phyloP scores from a whole-genome alignment of 2,888 invertebrate genomes.

The Acanthosepion lycidas region DNA sequence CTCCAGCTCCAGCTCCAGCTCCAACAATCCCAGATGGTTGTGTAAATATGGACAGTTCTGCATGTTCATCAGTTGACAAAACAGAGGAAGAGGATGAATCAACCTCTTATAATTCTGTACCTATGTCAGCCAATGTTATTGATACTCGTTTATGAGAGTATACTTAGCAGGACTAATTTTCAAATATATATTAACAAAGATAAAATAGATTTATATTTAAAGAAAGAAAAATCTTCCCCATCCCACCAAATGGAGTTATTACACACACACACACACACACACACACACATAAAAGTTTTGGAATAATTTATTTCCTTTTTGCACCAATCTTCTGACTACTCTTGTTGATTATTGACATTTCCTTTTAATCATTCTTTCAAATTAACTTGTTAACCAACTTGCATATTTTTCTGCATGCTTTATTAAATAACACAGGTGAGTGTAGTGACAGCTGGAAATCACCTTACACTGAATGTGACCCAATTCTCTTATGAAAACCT shows the following conservation, averaged over 20 bases:
- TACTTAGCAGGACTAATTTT: not conserved
- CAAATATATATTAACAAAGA: not conserved
- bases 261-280: no score
- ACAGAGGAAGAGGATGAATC: slow-evolving; percentile 12
- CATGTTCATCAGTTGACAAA: not conserved
- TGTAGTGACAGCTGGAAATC: no score
- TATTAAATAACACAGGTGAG: not conserved
- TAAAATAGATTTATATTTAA: not conserved
- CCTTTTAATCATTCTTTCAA: no score
- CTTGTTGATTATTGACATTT: not conserved
- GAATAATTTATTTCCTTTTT: not conserved
- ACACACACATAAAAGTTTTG: not conserved
- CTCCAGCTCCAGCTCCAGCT: not conserved
- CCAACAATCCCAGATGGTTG: not conserved
- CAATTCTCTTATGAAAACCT: no score
- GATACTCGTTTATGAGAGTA: slow-evolving; percentile 44
- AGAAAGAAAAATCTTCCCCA: not conserved
- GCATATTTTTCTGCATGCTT: slow-evolving; percentile 6
- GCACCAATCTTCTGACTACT: not conserved
- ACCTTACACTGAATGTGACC: no score
- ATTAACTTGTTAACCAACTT: not conserved
- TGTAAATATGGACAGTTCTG: slow-evolving; percentile 33
- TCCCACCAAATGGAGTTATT: not conserved
- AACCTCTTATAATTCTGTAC: not conserved
- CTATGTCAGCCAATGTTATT: not conserved